A percentile compares a stretch with the other conserved stretches of the same genome.
These are phyloP conservation scores for Aradophagus sp. DNA, from an alignment of 1,140 invertebrate genomes.

Conservation along the genomic window DNA sequence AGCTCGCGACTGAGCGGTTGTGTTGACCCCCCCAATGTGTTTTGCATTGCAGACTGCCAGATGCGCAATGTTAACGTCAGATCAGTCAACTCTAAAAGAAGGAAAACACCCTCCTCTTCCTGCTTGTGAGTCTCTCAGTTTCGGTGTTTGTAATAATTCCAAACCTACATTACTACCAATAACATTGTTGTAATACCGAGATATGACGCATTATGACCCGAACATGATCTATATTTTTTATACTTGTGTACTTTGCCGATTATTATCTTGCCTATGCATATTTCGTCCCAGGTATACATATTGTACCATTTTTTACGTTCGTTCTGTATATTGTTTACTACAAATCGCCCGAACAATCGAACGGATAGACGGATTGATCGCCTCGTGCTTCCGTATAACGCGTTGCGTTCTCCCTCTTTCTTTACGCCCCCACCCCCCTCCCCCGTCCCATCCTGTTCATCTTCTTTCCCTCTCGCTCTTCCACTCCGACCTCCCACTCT, in stretches of 20 bases:
- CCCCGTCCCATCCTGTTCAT: neutral
- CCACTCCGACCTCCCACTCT: neutral
- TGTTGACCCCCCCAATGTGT: slow-evolving; percentile 75
- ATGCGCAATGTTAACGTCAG: slow-evolving; percentile 84
- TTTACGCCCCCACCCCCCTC: slow-evolving; percentile 27
- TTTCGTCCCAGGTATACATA: slow-evolving; percentile 58
- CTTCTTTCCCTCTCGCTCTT: neutral
- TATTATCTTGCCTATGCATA: slow-evolving; percentile 59
- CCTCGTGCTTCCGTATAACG: slow-evolving; percentile 57
- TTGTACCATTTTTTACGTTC: slow-evolving; percentile 54
- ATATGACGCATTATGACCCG: slow-evolving; percentile 62
- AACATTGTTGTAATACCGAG: slow-evolving; percentile 69
- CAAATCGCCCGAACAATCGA: slow-evolving; percentile 57
- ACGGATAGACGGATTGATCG: slow-evolving; percentile 66
- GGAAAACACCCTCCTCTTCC: slow-evolving; percentile 81
- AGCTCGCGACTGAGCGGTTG: slow-evolving; percentile 66
- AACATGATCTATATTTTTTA: slow-evolving; percentile 55
- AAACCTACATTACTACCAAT: slow-evolving; percentile 67
- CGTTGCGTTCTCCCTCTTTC: slow-evolving; percentile 47
- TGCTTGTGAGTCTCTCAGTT: slow-evolving; percentile 82
- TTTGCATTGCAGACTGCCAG: slow-evolving; percentile 83
- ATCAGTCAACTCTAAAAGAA: slow-evolving; percentile 83
- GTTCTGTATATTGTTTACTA: slow-evolving; percentile 60
- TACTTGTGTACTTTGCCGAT: slow-evolving; percentile 59
- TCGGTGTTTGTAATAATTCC: slow-evolving; percentile 77